Evolutionary conservation across 2,797 vertebrate species (phyloP), one percentile per base, ranked within the genome.

Genomic region (Smutsia gigantea): DNA sequence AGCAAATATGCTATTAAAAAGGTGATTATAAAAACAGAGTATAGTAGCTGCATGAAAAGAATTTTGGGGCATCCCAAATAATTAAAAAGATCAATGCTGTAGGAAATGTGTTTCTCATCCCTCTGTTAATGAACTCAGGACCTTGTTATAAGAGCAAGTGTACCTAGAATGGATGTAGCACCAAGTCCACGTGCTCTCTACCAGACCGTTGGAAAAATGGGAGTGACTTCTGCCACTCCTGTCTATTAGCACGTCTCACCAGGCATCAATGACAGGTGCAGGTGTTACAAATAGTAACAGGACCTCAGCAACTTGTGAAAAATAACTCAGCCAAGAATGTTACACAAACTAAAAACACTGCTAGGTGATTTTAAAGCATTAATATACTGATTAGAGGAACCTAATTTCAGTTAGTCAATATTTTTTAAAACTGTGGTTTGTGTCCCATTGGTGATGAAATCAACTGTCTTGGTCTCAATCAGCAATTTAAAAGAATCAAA

Each of bases 401-500:
- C n/a, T 83, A 66, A 78, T 61, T 72, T 92, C 18, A 78, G 64
- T 51, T 59, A 51, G 39, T 75, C 17, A 87, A 19, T 74, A 55
- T 77, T 61, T 72, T 81, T 69, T 29, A 9, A 5, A 68, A 68
- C 23, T 8, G 21, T 91, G 34, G 46, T 74, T 68, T 96, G 49
- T 63, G 39, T 37, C 11, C 42, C 39, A 66, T 29, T 25, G 74
- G 46, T 72, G 34, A 68, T 57, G 14, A 34, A 89, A 72, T 79
- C 34, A 57, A 83, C 81, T 87, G 51, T 74, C n/a, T 57, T 7
- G 39, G 31, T 79, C 31, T 79, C 61, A 3, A 92, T 46, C 34
- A 78, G 63, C 19, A 82, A 46, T 93, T 37, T 17, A 23, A 90
- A 71, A 86, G 90, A 91, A 64, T 23, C 37, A 87, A 87, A 83